Base-by-base conservation (phyloP, 2,113 vertebrate genomes). In the Balaeniceps rex region DNA sequence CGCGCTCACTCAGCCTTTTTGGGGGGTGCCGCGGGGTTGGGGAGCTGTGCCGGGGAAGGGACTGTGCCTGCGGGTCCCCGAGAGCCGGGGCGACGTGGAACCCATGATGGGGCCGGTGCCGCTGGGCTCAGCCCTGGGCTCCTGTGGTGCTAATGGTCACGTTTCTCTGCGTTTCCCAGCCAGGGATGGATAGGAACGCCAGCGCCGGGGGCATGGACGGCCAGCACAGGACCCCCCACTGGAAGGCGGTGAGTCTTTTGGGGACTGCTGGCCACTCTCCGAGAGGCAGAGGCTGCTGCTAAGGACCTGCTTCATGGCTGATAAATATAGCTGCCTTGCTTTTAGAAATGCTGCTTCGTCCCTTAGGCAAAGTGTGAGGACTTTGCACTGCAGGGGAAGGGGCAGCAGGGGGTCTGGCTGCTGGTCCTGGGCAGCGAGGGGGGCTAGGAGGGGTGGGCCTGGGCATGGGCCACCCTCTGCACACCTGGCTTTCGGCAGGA, bases 161-260 rank as follows among this genome's bases (percentile, higher is more conserved):
- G 0, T 46, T 71, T 88, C 66, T 88, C 83, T 69, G 47, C 84
- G 8, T 98, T 97, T 98, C 93, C 95, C 97, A 77, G 57, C 29
- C 93, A 98, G 97, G 74, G 84, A 99, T 98, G 98, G 99, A 98
- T 70, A 90, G 94, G 71, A 98, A 97, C 65, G 89, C 97, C 95
- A 97, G 96, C 92, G 71, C 97, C 49, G 90, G 85, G 88, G 98
- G 92, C 96, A 96, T 87, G 81, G 98, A 98, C 24, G 95, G 96
- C 61, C 97, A 95, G 80, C 83, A 90, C 88, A 96, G 94, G 86
- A 97, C 74, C 49, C 82, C 97, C 71, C 95, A 70, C 47, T 34
- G 52, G 91, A 96, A 90, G 83, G 90, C 38, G 97, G 99, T 99
- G 98, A 99, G 99, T 98, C 29, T 68, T 79, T 65, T 15, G 42